Conservation (phyloP, 1,140 invertebrate species). For the Ceratina australensis region DNA sequence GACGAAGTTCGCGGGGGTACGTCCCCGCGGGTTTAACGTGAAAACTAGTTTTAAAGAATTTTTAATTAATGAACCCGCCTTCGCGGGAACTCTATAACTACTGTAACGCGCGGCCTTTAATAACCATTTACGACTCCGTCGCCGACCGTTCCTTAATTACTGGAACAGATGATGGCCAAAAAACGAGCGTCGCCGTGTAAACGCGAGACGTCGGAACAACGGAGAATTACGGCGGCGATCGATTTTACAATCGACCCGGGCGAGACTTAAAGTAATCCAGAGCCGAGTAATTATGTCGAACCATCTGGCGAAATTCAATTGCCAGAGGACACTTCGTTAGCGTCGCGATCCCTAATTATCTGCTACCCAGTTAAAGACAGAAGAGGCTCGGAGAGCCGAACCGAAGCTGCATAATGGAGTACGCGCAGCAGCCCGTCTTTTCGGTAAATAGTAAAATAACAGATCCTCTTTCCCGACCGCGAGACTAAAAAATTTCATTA, state of each 20-base stretch:
- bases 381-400: background rate
- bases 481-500: too few species aligned
- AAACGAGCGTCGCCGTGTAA: constrained; percentile 12
- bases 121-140: constrained; percentile 42
- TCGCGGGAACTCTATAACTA: constrained; percentile 35
- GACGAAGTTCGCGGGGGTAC: constrained; percentile 6
- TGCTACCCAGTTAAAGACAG: background rate
- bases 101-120: constrained; percentile 38
- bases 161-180: constrained; percentile 24
- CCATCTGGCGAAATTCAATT: constrained; percentile 12
- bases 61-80: constrained; percentile 47
- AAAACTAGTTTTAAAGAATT: constrained; percentile 45
- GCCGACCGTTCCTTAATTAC: constrained; percentile 41
- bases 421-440: background rate
- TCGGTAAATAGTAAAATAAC: background rate
- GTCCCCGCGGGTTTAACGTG: constrained; percentile 31
- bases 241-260: constrained; percentile 23
- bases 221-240: constrained; percentile 16
- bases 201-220: background rate
- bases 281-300: constrained; percentile 16
- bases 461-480: too few species aligned
- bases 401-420: background rate
- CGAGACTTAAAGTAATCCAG: background rate
- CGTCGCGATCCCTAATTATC: background rate
- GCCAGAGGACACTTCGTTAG: background rate